A percentile compares a stretch with the other conserved stretches of the same genome.
phyloP scores from a whole-genome alignment of 1,140 invertebrate genomes.

The Archegozetes longisetosus region DNA sequence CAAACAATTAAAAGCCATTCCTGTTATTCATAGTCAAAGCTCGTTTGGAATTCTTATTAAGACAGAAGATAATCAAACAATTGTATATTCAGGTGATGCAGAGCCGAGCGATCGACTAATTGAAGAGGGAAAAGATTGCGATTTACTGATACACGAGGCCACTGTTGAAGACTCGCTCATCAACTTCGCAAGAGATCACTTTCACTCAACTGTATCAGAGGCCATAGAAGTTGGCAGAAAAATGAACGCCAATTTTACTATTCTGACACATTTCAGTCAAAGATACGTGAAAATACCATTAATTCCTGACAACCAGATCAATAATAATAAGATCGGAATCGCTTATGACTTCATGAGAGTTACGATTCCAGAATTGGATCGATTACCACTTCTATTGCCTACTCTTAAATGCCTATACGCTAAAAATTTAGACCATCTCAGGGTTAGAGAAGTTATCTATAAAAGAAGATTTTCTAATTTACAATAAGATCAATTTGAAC shows the following conservation, averaged over 20 bases:
- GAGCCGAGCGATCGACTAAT: slow-evolving; percentile 25
- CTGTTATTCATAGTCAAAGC: slow-evolving; percentile 18
- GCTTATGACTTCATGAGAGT: slow-evolving; percentile 91
- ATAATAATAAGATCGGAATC: slow-evolving; percentile 43
- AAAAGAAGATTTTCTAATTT: slow-evolving; percentile 4
- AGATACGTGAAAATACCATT: slow-evolving; percentile 76
- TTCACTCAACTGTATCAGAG: slow-evolving; percentile 34
- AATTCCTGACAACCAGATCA: slow-evolving; percentile 36
- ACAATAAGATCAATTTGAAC: not conserved
- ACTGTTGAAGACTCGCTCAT: slow-evolving; percentile 79
- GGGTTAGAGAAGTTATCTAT: not conserved
- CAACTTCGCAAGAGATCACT: slow-evolving; percentile 28
- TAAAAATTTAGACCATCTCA: slow-evolving; percentile 48
- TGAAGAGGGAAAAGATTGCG: slow-evolving; percentile 48
- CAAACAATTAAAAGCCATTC: not conserved
- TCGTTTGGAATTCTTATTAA: slow-evolving; percentile 52
- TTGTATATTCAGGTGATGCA: slow-evolving; percentile 33
- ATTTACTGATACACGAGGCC: slow-evolving; percentile 89
- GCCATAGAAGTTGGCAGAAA: slow-evolving; percentile 59
- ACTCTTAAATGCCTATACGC: slow-evolving; percentile 57
- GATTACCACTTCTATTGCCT: slow-evolving; percentile 57
- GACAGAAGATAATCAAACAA: slow-evolving; percentile 23
- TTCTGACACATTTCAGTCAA: slow-evolving; percentile 94
- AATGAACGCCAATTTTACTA: slow-evolving; percentile 68
- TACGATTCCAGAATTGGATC: slow-evolving; percentile 43